Conservation (phyloP, 2,888 invertebrate genomes). For the Scaeva pyrastri region DNA sequence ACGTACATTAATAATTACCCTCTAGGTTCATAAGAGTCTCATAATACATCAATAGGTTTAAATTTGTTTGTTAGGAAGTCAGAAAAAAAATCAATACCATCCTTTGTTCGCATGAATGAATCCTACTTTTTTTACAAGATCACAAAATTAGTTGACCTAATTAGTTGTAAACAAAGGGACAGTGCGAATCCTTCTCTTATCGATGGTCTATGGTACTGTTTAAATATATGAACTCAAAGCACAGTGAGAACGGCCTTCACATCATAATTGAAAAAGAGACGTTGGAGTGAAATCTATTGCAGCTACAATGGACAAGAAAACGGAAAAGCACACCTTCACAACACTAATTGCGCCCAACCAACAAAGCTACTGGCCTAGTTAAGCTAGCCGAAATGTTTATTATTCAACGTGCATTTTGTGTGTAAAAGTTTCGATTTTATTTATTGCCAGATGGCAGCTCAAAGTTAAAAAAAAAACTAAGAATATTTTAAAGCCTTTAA, state of each 20-base stretch:
- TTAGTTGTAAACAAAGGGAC: constrained; percentile 50
- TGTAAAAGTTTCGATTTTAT: constrained; percentile 74
- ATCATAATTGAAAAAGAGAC: constrained; percentile 18
- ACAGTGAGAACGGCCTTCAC: constrained; percentile 35
- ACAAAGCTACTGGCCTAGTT: constrained; percentile 61
- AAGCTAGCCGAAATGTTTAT: constrained; percentile 59
- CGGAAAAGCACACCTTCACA: constrained; percentile 24
- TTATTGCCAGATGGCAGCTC: constrained; percentile 38
- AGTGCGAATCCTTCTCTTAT: constrained; percentile 24
- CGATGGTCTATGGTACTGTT: not conserved
- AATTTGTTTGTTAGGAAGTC: not conserved
- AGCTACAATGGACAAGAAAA: constrained; percentile 52
- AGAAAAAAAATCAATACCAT: constrained; percentile 58
- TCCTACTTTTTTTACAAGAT: constrained; percentile 66
- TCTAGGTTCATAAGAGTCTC: too few species aligned
- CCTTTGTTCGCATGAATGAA: constrained; percentile 65
- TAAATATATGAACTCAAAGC: not conserved
- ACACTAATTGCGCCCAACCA: constrained; percentile 56
- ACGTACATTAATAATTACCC: too few species aligned
- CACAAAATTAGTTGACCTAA: constrained; percentile 72
- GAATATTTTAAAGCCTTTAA: constrained; percentile 52
- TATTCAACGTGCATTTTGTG: constrained; percentile 61
- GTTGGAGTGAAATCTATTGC: constrained; percentile 68
- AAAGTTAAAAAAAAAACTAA: constrained; percentile 20
- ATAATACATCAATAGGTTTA: too few species aligned